Conservation (phyloP, 2,888 invertebrate species). For the Cyrtodaria siliqua region DNA sequence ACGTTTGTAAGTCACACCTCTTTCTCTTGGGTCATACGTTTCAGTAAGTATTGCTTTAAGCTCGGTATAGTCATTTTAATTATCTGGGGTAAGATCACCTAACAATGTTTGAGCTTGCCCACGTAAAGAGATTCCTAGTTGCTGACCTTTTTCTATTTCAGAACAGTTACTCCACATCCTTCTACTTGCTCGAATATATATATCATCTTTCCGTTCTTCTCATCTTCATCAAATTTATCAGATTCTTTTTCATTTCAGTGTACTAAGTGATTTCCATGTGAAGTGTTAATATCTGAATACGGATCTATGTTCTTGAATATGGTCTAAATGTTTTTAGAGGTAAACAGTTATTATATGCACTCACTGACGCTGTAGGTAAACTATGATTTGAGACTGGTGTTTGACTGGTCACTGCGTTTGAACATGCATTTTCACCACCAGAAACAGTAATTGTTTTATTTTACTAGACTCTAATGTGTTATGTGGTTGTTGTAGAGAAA, state of each 20-base stretch:
- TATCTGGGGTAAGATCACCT: background rate
- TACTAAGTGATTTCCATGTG: too few relatives aligned
- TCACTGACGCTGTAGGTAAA: too few relatives aligned
- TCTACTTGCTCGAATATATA: background rate
- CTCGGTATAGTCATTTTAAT: background rate
- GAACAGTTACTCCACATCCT: background rate
- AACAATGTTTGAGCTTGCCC: constrained; percentile 12
- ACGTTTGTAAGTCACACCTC: constrained; percentile 1
- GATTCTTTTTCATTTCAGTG: constrained; percentile 3
- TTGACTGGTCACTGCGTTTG: too few relatives aligned
- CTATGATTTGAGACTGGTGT: too few relatives aligned
- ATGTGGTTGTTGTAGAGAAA: too few relatives aligned
- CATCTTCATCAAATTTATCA: constrained; percentile 6
- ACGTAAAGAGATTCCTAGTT: constrained; percentile 1
- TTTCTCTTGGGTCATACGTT: constrained; percentile 6
- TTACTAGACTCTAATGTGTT: too few relatives aligned
- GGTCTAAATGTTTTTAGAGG: too few relatives aligned
- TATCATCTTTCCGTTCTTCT: background rate
- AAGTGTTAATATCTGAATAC: too few relatives aligned
- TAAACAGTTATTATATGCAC: too few relatives aligned
- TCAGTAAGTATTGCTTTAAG: background rate
- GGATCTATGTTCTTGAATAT: too few relatives aligned
- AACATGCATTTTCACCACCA: too few relatives aligned
- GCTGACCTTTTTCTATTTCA: background rate
- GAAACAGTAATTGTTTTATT: too few relatives aligned